Evolutionary conservation across 2,888 invertebrate species (phyloP).

Genomic region (Polymixis lichenea): DNA sequence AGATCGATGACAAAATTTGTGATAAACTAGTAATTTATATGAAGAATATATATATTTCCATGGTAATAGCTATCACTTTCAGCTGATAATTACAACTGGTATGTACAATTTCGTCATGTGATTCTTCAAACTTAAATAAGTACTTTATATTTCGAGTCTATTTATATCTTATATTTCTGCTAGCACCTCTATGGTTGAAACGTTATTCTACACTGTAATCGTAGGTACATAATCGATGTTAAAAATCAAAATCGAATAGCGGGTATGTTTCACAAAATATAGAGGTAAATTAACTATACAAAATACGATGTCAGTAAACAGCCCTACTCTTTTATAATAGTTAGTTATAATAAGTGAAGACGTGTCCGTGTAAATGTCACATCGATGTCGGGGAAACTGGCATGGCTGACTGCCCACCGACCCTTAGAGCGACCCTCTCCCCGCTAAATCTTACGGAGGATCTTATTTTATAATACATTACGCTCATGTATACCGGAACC

Average conservation of each 20-base stretch:
- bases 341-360: constrained; percentile 55
- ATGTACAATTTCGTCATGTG: background rate
- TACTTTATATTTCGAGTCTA: background rate
- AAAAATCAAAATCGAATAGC: background rate
- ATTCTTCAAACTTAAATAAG: background rate
- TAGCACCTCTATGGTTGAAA: background rate
- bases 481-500: constrained; percentile 53
- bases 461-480: constrained; percentile 62
- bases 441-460: constrained; percentile 53
- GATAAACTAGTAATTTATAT: background rate
- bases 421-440: constrained; percentile 49
- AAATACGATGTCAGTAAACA: constrained; percentile 1
- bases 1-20: constrained; percentile 29
- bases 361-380: constrained; percentile 66
- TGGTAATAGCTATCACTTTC: background rate
- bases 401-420: constrained; percentile 65
- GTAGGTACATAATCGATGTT: background rate
- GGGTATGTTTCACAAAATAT: background rate
- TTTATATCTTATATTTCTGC: background rate
- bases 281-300: background rate
- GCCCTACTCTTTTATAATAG: constrained; percentile 24
- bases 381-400: constrained; percentile 63
- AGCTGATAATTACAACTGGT: background rate
- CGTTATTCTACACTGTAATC: background rate
- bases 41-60: background rate